Evolutionary conservation across 2,888 invertebrate genomes (phyloP), one percentile per base, ranked within the genome.

Genomic region (Athalia circularis): DNA sequence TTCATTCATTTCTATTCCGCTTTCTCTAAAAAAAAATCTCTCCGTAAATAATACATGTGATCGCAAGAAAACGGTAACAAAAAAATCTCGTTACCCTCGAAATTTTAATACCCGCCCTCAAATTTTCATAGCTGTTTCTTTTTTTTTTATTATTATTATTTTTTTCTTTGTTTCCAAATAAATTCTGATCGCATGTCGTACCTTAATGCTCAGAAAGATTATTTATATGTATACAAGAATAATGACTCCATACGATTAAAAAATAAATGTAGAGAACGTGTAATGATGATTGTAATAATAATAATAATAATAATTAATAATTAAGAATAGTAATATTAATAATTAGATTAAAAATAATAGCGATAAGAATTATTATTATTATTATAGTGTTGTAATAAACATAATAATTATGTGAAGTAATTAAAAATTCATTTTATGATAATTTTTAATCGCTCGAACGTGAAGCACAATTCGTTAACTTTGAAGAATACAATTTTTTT

Each of bases 391-490:
- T 82, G 79, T 82, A 83, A 84, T 82, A 83, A 84, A 82, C 82
- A 86, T 84, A 84, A 84, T 84, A 85, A 83, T 84, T 82, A 82
- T 84, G 81, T 84, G 83, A 81, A 81, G 83, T 84, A 82, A 84
- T 82, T 85, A 83, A 84, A 83, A 84, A 85, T 85, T 84, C 82
- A 83, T 83, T 84, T 83, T 84, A 86, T 85, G 85, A 85, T 79
- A 81, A 80, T 82, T 79, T 82, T 80, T 81, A 82, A 80, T 83
- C 70, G 70, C 82, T 82, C 79, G 54, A 68, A 68, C 48, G 67
- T 47, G 50, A 45, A 84, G 84, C 84, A 85, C 84, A 84, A 83
- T 85, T 86, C 84, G 82, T 83, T 84, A 83, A 80, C 81, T 81
- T 84, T 85, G 82, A 85, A 85, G 84, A 85, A 85, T 85, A 85